These are phyloP conservation scores for Sinhomidia bicolor DNA, from an alignment of 2,888 invertebrate species.

Conservation along the genomic window DNA sequence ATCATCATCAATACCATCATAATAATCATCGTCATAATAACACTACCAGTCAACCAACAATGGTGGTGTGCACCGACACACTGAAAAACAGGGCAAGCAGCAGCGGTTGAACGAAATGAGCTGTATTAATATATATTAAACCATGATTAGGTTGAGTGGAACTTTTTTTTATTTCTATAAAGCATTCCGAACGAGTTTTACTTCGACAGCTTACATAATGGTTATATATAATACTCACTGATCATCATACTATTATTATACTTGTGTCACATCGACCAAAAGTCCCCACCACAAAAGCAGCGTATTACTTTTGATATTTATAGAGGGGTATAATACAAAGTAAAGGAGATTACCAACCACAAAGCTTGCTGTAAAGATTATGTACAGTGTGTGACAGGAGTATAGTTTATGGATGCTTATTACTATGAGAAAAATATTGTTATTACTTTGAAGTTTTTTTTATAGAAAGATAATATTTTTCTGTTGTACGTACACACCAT, in stretches of 20 bases:
- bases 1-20: background rate
- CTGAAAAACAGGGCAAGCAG: background rate
- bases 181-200: background rate
- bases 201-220: background rate
- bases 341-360: background rate
- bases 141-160: background rate
- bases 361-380: background rate
- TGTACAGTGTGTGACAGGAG: background rate
- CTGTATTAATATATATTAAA: background rate
- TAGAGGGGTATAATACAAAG: background rate
- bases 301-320: background rate
- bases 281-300: background rate
- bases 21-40: no score
- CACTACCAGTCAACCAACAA: background rate
- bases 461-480: background rate
- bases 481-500: background rate
- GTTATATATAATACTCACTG: background rate
- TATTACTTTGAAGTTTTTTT: conserved; percentile 11
- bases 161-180: background rate
- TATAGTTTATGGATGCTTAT: no score
- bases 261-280: background rate
- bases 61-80: no score
- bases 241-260: no score
- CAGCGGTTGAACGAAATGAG: background rate
- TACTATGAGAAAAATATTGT: background rate